A percentile compares a stretch with the other conserved stretches of the same genome.
These are phyloP conservation scores for Orchesella cincta DNA, from an alignment of 1,140 invertebrate genomes.

Conservation along the genomic window DNA sequence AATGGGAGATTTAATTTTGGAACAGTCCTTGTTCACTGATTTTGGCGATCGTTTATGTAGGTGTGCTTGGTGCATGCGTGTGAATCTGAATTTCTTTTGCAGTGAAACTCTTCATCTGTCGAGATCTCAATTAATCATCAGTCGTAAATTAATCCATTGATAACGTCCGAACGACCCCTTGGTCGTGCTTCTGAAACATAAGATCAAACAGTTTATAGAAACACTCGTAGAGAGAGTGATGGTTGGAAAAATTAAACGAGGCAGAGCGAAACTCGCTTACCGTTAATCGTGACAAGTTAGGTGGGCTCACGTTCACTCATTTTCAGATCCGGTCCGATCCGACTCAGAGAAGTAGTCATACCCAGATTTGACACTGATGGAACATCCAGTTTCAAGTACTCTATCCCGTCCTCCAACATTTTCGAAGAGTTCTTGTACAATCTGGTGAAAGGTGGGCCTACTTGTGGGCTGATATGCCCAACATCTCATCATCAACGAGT, in stretches of 20 bases:
- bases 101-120: conserved; percentile 22
- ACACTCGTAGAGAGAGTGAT: not conserved
- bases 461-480: conserved; percentile 61
- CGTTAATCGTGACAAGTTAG: conserved; percentile 21
- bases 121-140: conserved; percentile 48
- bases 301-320: not conserved
- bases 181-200: not conserved
- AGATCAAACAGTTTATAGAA: not conserved
- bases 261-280: too few relatives aligned
- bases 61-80: conserved; percentile 37
- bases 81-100: conserved; percentile 24
- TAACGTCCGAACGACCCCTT: not conserved
- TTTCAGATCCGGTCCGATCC: conserved; percentile 8
- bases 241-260: too few relatives aligned
- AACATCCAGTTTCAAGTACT: conserved; percentile 69
- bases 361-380: conserved; percentile 64
- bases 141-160: conserved; percentile 47
- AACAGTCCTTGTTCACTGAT: conserved; percentile 16
- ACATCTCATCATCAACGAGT: conserved; percentile 63
- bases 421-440: conserved; percentile 56
- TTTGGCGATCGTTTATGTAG: conserved; percentile 36
- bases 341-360: conserved; percentile 54
- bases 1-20: conserved; percentile 2
- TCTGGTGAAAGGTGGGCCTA: conserved; percentile 60
- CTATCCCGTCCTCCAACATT: conserved; percentile 70